Conservation (phyloP, 2,888 invertebrate species). For the Aphidius colemani region DNA sequence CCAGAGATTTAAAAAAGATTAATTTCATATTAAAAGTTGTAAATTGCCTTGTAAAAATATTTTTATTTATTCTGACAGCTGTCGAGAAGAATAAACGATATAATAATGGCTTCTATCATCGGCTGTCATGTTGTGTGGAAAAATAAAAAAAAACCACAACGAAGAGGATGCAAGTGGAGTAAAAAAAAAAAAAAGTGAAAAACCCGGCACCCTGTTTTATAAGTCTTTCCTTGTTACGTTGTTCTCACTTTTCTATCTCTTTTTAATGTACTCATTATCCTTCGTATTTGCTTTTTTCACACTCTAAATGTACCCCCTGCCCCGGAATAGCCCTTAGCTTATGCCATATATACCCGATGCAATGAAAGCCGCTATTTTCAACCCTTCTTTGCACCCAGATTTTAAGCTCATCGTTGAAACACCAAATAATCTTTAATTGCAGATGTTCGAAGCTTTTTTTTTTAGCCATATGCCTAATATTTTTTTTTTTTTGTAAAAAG, state of each 20-base stretch:
- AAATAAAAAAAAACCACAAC: constrained; percentile 14
- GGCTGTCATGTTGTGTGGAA: constrained; percentile 11
- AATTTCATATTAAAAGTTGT: constrained; percentile 5
- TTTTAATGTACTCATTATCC: constrained; percentile 12
- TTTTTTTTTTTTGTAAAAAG: too few relatives aligned
- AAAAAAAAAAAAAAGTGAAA: constrained; percentile 11
- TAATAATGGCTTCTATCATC: constrained; percentile 24
- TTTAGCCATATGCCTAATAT: constrained; percentile 5
- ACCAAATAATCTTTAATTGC: constrained; percentile 35
- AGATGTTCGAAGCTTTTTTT: constrained; percentile 7
- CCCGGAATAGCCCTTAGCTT: constrained; percentile 7
- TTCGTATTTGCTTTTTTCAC: neutral
- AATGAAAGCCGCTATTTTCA: constrained; percentile 19
- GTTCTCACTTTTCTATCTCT: neutral
- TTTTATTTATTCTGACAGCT: constrained; percentile 24
- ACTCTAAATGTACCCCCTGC: constrained; percentile 13
- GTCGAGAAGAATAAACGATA: constrained; percentile 22
- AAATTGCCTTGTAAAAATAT: constrained; percentile 14
- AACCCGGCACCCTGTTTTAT: constrained; percentile 11
- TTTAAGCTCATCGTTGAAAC: constrained; percentile 17
- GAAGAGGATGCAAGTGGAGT: constrained; percentile 6
- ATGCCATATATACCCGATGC: constrained; percentile 3
- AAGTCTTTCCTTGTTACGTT: too few relatives aligned
- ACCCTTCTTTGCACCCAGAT: constrained; percentile 15
- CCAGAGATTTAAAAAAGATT: neutral